A percentile compares a stretch with the other conserved stretches of the same genome.
phyloP scores from a whole-genome alignment of 1,140 invertebrate genomes.

The Drosophila ananassae region DNA sequence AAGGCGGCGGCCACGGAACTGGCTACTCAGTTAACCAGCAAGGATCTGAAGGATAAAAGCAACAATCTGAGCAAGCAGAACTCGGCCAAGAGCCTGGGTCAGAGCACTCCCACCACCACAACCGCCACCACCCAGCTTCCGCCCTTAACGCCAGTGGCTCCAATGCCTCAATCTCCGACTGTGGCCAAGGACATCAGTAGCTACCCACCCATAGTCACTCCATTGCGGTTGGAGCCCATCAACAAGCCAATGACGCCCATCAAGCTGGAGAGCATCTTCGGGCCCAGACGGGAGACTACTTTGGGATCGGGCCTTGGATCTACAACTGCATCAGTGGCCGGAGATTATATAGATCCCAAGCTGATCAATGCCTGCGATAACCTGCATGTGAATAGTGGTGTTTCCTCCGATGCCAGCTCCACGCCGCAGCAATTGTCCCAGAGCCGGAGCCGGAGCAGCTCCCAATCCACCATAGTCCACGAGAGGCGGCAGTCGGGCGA shows the following conservation, averaged over 20 bases:
- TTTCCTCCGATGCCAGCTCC: constrained; percentile 53
- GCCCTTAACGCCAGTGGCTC: constrained; percentile 38
- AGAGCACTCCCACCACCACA: constrained; percentile 13
- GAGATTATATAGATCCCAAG: constrained; percentile 78
- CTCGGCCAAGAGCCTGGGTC: constrained; percentile 70
- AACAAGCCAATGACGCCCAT: constrained; percentile 46
- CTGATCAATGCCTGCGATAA: constrained; percentile 83
- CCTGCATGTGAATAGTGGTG: constrained; percentile 59
- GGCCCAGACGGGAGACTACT: constrained; percentile 9
- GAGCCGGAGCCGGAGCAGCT: constrained; percentile 62
- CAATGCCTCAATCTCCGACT: constrained; percentile 7
- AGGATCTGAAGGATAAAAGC: constrained; percentile 83
- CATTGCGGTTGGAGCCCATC: constrained; percentile 57
- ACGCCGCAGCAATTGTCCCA: constrained; percentile 55
- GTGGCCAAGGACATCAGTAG: constrained; percentile 38
- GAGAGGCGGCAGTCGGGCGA: constrained; percentile 68
- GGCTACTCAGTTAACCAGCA: constrained; percentile 62
- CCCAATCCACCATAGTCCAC: constrained; percentile 65
- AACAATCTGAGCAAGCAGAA: constrained; percentile 83
- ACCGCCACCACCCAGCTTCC: constrained; percentile 36
- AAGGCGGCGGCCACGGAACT: constrained; percentile 34
- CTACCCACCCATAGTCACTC: constrained; percentile 36
- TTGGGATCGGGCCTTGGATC: constrained; percentile 8
- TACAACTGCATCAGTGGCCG: constrained; percentile 2
- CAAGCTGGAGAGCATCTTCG: constrained; percentile 67